Percentiles rank a stretch among this genome's conserved stretches.
These are phyloP conservation scores for Drosophila borborema DNA, from an alignment of 2,888 invertebrate genomes.

Conservation along the genomic window DNA sequence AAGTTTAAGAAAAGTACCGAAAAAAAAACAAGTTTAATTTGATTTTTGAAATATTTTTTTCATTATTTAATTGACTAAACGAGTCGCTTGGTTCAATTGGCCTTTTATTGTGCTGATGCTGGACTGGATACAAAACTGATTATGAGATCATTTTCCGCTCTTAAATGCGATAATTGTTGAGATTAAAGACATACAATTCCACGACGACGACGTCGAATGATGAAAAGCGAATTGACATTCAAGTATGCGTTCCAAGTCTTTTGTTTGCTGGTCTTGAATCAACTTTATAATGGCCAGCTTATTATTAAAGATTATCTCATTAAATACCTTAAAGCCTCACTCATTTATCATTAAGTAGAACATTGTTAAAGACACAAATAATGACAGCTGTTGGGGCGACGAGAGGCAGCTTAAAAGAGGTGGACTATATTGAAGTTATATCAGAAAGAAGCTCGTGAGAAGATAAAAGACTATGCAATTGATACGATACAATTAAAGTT, in stretches of 20 bases:
- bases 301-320: conserved; percentile 14
- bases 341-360: conserved; percentile 20
- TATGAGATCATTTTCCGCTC: conserved; percentile 35
- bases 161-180: conserved; percentile 15
- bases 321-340: background rate
- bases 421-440: background rate
- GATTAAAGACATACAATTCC: conserved; percentile 12
- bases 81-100: conserved; percentile 55
- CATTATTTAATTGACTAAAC: conserved; percentile 46
- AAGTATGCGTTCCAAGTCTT: conserved; percentile 45
- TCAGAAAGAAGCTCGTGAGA: background rate
- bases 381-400: background rate
- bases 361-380: background rate
- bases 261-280: conserved; percentile 20
- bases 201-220: background rate
- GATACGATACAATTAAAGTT: background rate
- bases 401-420: background rate
- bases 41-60: conserved; percentile 10
- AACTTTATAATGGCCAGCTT: conserved; percentile 4
- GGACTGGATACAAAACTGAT: conserved; percentile 14
- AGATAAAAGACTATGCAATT: background rate
- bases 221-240: conserved; percentile 19
- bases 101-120: conserved; percentile 41
- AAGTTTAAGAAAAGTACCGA: conserved; percentile 55
- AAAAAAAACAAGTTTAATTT: conserved; percentile 48